Conservation (phyloP, 2,888 invertebrate species). For the Dexiosoma caninum region DNA sequence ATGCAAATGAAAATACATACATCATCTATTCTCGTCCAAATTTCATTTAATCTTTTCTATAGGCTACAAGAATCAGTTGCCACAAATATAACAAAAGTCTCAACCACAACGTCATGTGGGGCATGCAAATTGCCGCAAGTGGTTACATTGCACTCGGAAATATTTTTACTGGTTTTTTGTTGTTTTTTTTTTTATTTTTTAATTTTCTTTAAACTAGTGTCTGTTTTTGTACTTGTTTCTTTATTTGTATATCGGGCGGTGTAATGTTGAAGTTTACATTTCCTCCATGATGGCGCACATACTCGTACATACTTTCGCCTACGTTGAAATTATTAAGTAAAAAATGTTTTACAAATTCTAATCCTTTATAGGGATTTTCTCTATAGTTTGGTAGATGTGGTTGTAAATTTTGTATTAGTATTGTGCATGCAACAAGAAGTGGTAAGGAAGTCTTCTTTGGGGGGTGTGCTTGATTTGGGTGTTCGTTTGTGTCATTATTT, state of each 20-base stretch:
- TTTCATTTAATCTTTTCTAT: neutral
- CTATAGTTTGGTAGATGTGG: neutral
- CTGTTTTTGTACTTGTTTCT: constrained; percentile 24
- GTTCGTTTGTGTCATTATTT: constrained; percentile 27
- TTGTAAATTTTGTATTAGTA: neutral
- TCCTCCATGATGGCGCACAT: constrained; percentile 37
- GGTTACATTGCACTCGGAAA: constrained; percentile 73
- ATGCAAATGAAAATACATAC: neutral
- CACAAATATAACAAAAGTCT: constrained; percentile 36
- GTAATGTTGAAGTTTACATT: constrained; percentile 69
- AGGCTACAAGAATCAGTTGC: constrained; percentile 11
- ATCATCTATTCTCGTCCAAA: neutral
- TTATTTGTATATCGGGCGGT: constrained; percentile 58
- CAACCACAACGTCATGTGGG: constrained; percentile 25
- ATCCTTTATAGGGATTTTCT: constrained; percentile 19
- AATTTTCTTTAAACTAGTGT: constrained; percentile 28
- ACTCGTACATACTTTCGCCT: neutral
- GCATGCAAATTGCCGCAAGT: constrained; percentile 63
- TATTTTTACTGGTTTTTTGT: constrained; percentile 56
- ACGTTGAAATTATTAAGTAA: neutral
- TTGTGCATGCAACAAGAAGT: constrained; percentile 31
- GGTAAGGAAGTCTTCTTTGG: constrained; percentile 41
- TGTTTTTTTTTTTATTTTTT: no score
- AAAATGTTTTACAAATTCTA: constrained; percentile 33
- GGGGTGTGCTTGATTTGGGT: constrained; percentile 10